Percentiles rank a stretch among this genome's conserved stretches.
Conservation (phyloP, 2,797 vertebrate genomes). For the Delichon dasypus region DNA sequence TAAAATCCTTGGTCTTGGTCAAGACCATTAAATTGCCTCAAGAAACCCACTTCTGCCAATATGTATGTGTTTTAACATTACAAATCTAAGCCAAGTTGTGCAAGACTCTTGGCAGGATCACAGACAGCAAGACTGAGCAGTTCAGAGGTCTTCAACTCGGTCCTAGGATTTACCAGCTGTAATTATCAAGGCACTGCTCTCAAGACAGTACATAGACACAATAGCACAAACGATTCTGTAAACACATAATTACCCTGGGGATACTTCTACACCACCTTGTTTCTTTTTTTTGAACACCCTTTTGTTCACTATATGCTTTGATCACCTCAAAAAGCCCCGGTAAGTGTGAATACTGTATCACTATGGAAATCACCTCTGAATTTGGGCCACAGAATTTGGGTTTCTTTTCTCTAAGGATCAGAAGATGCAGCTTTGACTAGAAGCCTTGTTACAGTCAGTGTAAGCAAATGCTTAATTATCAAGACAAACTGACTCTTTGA, state of each 20-base stretch:
- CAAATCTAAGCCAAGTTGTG: not conserved
- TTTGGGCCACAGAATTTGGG: not conserved
- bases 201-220: slow-evolving; percentile 37
- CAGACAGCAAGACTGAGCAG: not conserved
- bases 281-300: not conserved
- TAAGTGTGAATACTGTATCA: not conserved
- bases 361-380: not conserved
- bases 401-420: not conserved
- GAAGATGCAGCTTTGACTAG: not conserved
- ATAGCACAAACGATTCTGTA: slow-evolving; percentile 27
- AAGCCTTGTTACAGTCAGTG: not conserved
- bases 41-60: not conserved
- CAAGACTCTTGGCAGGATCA: not conserved
- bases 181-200: slow-evolving; percentile 53
- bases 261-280: not conserved
- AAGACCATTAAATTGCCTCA: not conserved
- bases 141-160: slow-evolving; percentile 34
- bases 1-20: not conserved
- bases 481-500: not conserved
- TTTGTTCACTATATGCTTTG: not conserved
- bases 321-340: not conserved
- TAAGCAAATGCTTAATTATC: slow-evolving; percentile 12
- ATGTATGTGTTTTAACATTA: not conserved
- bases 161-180: slow-evolving; percentile 25
- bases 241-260: not conserved